Conservation (phyloP, 2,113 vertebrate species). For the Epinephelus fuscoguttatus region DNA sequence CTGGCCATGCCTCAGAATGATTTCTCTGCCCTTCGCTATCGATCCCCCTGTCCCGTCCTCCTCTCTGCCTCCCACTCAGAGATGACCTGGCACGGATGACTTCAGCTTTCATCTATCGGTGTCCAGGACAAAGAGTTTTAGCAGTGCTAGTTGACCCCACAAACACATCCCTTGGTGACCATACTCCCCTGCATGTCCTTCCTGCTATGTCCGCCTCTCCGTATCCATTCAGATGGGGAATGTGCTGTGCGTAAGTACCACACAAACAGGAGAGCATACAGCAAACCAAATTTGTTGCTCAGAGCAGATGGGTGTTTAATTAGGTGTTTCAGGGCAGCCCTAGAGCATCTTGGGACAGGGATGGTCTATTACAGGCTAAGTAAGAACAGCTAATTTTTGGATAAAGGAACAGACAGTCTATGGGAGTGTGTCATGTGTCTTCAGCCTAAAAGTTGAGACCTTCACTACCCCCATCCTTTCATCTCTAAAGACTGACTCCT, state of each 20-base stretch:
- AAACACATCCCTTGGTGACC: neutral
- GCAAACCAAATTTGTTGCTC: slow-evolving; percentile 68
- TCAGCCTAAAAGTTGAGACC: neutral
- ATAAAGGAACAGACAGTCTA: neutral
- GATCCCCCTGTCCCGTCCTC: slow-evolving; percentile 13
- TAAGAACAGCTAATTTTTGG: neutral
- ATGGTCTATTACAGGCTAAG: neutral
- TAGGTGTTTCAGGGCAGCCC: slow-evolving; percentile 66
- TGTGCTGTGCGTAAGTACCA: neutral
- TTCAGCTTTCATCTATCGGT: slow-evolving; percentile 74
- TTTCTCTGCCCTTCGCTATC: slow-evolving; percentile 45
- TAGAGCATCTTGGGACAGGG: slow-evolving; percentile 60
- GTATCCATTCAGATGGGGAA: neutral
- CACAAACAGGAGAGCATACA: slow-evolving; percentile 13
- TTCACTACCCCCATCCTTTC: neutral
- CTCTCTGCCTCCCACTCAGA: slow-evolving; percentile 72
- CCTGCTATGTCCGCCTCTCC: neutral
- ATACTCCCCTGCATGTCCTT: neutral
- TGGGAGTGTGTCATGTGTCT: neutral
- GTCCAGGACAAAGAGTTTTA: slow-evolving; percentile 64
- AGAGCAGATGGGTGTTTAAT: slow-evolving; percentile 66
- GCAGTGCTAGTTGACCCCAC: neutral
- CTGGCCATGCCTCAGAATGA: slow-evolving; percentile 22
- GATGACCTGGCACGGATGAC: slow-evolving; percentile 77
- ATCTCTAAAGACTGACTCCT: neutral